These are phyloP conservation scores for Lordiphosa andalusiaca DNA, from an alignment of 2,888 invertebrate genomes.

Conservation along the genomic window DNA sequence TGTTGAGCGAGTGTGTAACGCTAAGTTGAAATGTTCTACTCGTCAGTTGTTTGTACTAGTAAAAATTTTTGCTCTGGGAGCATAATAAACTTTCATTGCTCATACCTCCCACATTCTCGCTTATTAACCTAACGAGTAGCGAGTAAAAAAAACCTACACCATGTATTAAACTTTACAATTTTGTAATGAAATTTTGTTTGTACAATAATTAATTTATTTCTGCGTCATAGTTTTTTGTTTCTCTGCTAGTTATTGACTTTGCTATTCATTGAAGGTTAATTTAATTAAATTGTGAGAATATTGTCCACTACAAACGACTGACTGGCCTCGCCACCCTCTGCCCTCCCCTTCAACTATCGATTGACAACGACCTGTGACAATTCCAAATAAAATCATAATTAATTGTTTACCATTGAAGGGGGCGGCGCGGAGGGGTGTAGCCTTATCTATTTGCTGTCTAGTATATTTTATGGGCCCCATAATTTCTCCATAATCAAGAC, in stretches of 20 bases:
- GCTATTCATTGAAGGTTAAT: slow-evolving; percentile 61
- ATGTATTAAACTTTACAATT: too few relatives aligned
- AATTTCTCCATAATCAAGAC: too few relatives aligned
- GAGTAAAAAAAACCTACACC: too few relatives aligned
- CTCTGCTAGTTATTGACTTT: slow-evolving; percentile 15
- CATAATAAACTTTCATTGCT: too few relatives aligned
- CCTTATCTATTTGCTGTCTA: slow-evolving; percentile 17
- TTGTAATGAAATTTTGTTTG: too few relatives aligned
- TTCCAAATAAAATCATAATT: slow-evolving; percentile 19
- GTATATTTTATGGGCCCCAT: too few relatives aligned
- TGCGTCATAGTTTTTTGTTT: slow-evolving; percentile 28
- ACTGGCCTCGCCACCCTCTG: not conserved
- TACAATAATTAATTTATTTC: not conserved
- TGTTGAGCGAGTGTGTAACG: too few relatives aligned
- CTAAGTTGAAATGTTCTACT: too few relatives aligned
- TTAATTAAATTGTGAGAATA: slow-evolving; percentile 43
- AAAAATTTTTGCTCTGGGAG: too few relatives aligned
- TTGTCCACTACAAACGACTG: not conserved
- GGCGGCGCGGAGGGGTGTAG: not conserved
- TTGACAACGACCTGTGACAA: slow-evolving; percentile 26
- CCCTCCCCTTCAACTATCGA: slow-evolving; percentile 5
- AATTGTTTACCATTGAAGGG: slow-evolving; percentile 21
- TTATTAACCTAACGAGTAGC: too few relatives aligned
- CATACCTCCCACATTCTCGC: too few relatives aligned
- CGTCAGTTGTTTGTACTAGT: too few relatives aligned